phyloP scores from a whole-genome alignment of 1,140 invertebrate species.

The Diabrotica virgifera region DNA sequence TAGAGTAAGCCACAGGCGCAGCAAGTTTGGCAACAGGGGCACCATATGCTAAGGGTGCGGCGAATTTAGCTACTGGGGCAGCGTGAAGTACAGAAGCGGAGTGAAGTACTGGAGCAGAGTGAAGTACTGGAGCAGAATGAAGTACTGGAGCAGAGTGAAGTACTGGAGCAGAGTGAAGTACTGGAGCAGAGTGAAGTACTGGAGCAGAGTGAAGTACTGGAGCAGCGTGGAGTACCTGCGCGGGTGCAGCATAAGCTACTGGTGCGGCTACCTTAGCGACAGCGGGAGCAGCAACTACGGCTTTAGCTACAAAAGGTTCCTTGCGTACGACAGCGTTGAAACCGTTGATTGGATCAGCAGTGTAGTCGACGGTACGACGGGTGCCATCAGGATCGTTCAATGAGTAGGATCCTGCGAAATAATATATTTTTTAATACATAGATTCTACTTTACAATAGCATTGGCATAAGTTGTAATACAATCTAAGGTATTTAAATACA shows the following conservation, averaged over 20 bases:
- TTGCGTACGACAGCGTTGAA: constrained; percentile 53
- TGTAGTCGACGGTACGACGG: constrained; percentile 58
- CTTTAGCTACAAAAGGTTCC: constrained; percentile 36
- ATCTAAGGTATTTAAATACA: too few relatives aligned
- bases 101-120: constrained; percentile 53
- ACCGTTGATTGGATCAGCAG: constrained; percentile 56
- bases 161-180: constrained; percentile 19
- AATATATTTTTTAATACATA: too few relatives aligned
- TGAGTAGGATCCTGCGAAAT: constrained; percentile 51
- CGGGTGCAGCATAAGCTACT: constrained; percentile 30
- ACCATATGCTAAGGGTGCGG: constrained; percentile 11
- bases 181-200: constrained; percentile 53
- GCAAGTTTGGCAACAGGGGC: constrained; percentile 5
- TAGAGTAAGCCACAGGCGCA: constrained; percentile 17
- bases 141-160: too few relatives aligned
- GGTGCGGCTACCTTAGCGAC: constrained; percentile 20
- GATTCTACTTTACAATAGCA: too few relatives aligned
- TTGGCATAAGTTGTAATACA: too few relatives aligned
- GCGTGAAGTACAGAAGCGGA: constrained; percentile 10
- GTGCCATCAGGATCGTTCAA: constrained; percentile 65
- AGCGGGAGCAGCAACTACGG: constrained; percentile 49
- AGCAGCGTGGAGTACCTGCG: not conserved
- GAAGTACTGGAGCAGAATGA: constrained; percentile 41
- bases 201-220: constrained; percentile 43
- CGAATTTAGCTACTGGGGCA: constrained; percentile 23